Base-by-base conservation (phyloP, 2,113 vertebrate genomes). In the Ictalurus furcatus region DNA sequence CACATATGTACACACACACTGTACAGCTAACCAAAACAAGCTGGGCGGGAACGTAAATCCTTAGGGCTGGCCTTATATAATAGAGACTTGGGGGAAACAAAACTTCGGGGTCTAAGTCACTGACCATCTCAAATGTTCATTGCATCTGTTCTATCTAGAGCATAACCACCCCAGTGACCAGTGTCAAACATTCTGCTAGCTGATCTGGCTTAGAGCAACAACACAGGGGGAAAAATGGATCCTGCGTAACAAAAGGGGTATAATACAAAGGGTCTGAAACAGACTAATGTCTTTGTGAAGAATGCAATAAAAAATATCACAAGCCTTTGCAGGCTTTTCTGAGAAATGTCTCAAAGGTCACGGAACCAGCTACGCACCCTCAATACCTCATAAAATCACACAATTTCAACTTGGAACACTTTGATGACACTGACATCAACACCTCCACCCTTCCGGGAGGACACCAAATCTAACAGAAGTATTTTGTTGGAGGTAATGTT, bases 161-260 rank as follows among this genome's bases (percentile, higher is more conserved):
- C 86, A 90, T 54, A 88, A 90, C 34, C 82, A 86, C 90, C 92
- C 89, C 37, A 58, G 86, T 89, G 91, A 92, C 71, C 69, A 84
- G 71, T 76, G 54, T 88, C 9, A 92, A 90, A 88, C 28, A 61
- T 69, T 82, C 23, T 48, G 82, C 59, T 16, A 89, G 40, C 90
- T 73, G 87, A 92, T 88, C 87, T 86, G 81, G 84, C 83, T 87
- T 71, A 19, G 87, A 74, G 89, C 82, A 23, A 0, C 28, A 37
- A 14, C 54, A 65, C 82, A 12, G 13, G 37, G 14, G 23, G 23
- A 40, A 67, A 58, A 82, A 56, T 17, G 28, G 52, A 54, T 19
- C 73, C 13, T 30, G 40, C 25, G 34, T 16, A 76, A 87, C 73
- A 65, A 67, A 80, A 30, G 28, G 0, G 8, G 8, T 84, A 48